phyloP scores from a whole-genome alignment of 2,888 invertebrate genomes.

The Cyaniris semiargus region DNA sequence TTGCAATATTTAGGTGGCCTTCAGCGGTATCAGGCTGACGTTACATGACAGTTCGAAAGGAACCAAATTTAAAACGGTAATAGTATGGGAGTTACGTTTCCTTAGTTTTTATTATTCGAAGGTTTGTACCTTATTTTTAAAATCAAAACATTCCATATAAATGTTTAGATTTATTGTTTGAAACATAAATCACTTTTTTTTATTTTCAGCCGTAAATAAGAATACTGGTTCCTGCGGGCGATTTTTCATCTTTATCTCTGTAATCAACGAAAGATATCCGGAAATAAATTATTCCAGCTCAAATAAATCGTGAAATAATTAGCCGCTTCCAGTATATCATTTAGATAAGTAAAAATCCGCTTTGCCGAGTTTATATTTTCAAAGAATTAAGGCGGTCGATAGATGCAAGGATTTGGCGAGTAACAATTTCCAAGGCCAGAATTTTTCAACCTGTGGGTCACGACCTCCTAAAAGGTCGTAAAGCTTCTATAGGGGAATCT shows the following conservation, averaged over 20 bases:
- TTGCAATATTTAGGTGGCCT: too few relatives aligned
- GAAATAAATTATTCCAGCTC: constrained; percentile 22
- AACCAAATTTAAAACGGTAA: too few relatives aligned
- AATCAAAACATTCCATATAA: neutral
- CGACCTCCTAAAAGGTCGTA: too few relatives aligned
- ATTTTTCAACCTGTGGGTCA: too few relatives aligned
- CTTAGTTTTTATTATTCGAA: too few relatives aligned
- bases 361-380: constrained; percentile 41
- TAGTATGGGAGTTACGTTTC: too few relatives aligned
- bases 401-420: constrained; percentile 37
- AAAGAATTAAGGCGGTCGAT: constrained; percentile 41
- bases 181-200: neutral
- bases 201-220: neutral
- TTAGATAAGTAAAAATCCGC: constrained; percentile 36
- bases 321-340: constrained; percentile 28
- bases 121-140: neutral
- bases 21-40: too few relatives aligned
- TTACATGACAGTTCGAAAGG: too few relatives aligned
- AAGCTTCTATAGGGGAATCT: too few relatives aligned
- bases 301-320: constrained; percentile 40
- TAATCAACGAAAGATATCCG: constrained; percentile 25
- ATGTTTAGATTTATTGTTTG: neutral
- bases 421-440: constrained; percentile 34
- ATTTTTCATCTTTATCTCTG: constrained; percentile 27
- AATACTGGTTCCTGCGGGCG: neutral